Percentiles rank a stretch among this genome's conserved stretches.
These are phyloP conservation scores for Gryllus longicercus DNA, from an alignment of 2,888 invertebrate species.

Conservation along the genomic window DNA sequence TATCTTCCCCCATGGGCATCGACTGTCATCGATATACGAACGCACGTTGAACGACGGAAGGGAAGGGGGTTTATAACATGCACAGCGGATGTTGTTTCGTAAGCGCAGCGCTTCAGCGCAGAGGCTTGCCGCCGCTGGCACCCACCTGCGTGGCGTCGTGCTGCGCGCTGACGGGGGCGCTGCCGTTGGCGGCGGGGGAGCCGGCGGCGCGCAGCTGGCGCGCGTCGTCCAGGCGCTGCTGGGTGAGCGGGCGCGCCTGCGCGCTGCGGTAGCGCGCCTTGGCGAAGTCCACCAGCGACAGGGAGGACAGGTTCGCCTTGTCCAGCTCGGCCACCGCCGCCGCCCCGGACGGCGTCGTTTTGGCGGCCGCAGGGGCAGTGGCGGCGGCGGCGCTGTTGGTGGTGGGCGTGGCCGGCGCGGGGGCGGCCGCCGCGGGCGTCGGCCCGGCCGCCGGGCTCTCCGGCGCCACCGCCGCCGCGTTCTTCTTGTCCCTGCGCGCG, in stretches of 20 bases:
- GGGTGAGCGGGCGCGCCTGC: constrained; percentile 48
- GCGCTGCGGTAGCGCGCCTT: constrained; percentile 63
- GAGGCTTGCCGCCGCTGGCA: too few relatives aligned
- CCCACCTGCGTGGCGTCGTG: constrained; percentile 27
- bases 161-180: constrained; percentile 22
- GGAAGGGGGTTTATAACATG: too few relatives aligned
- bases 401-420: neutral
- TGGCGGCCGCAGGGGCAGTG: constrained; percentile 25
- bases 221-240: constrained; percentile 47
- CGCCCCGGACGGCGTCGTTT: constrained; percentile 40
- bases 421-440: neutral
- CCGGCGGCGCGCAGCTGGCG: constrained; percentile 39
- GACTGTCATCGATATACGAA: too few relatives aligned
- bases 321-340: constrained; percentile 43
- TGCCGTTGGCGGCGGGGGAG: constrained; percentile 24
- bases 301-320: constrained; percentile 44
- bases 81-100: constrained; percentile 22
- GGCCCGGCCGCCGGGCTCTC: neutral
- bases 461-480: neutral
- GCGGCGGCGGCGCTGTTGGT: neutral
- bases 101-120: too few relatives aligned
- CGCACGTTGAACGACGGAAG: too few relatives aligned
- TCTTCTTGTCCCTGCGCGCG: neutral
- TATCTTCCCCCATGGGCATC: too few relatives aligned
- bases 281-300: constrained; percentile 63